Base-by-base conservation (phyloP, 2,113 vertebrate species). In the Oreotrochilus melanogaster region DNA sequence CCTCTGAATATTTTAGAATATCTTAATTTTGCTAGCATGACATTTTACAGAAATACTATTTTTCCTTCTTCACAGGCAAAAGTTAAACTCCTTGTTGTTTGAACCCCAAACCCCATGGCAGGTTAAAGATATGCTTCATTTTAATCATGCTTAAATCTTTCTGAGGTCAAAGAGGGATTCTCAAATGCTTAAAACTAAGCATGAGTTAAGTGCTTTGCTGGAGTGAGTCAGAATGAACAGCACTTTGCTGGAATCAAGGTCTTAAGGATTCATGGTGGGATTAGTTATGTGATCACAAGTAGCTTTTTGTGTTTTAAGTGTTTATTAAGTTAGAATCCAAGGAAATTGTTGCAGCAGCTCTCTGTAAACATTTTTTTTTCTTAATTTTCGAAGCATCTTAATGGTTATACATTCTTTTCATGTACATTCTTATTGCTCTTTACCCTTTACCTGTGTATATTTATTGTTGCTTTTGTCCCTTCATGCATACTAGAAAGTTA, bases 61-160 rank as follows among this genome's bases (percentile, higher is more conserved):
- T 84, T 69, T 76, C 15, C 39, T 82, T 73, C 64, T 86, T 61
- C 12, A 4, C 37, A 50, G 42, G 18, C 19, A 74, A 76, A 86
- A 90, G 47, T 80, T 42, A 70, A 51, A 70, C 25, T 84, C 31
- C 28, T 48, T 14, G 7, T 76, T 86, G 23, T 35, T 81, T 0
- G 0, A 79, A 42, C 33, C 33, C 30, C 31, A 82, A 30, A 69
- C 78, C 87, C 25, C 70, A 50, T 0, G 2, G 42, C 62, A 35
- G 28, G 81, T 87, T 86, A 62, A 83, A 82, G 66, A 51, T 18
- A 27, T 0, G 2, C 25, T 93, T 94, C 2, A 2, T 72, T 95
- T 95, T 95, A 97, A 94, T 94, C 94, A 76, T 11, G 14, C 45
- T 92, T 86, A 89, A 89, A 54, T 73, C 89, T 95, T 86, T 8